Conservation (phyloP, 2,888 invertebrate genomes). For the Eugnorisma glareosa region DNA sequence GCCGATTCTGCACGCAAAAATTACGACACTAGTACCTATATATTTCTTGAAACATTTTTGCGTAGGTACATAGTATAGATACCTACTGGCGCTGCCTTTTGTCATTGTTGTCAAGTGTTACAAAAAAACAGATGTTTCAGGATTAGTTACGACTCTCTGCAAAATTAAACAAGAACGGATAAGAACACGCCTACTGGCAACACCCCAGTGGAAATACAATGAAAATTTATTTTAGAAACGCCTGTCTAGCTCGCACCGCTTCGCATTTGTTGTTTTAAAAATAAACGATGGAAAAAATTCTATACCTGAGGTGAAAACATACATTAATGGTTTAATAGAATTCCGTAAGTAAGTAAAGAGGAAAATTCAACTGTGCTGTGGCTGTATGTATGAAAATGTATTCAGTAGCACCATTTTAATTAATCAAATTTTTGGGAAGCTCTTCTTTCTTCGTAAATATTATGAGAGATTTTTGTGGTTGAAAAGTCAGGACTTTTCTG, state of each 20-base stretch:
- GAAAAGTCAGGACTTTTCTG: neutral
- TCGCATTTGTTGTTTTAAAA: conserved; percentile 78
- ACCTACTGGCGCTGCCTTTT: conserved; percentile 33
- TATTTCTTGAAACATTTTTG: conserved; percentile 25
- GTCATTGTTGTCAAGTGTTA: conserved; percentile 59
- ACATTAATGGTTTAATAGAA: conserved; percentile 73
- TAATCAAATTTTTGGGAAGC: conserved; percentile 16
- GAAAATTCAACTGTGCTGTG: conserved; percentile 57
- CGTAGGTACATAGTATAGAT: neutral
- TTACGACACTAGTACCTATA: conserved; percentile 14
- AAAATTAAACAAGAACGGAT: conserved; percentile 79
- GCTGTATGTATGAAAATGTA: conserved; percentile 49
- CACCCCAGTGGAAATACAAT: conserved; percentile 73
- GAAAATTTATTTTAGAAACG: conserved; percentile 83
- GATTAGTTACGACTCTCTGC: conserved; percentile 75
- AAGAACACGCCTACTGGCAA: conserved; percentile 73
- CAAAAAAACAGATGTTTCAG: conserved; percentile 74
- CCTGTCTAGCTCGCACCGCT: conserved; percentile 71
- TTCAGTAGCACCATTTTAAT: conserved; percentile 45
- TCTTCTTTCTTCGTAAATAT: conserved; percentile 8
- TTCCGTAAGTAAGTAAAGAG: conserved; percentile 67
- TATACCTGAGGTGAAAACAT: conserved; percentile 68
- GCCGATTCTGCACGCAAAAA: conserved; percentile 52
- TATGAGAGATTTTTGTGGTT: neutral
- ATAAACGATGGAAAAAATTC: conserved; percentile 77